phyloP scores from a whole-genome alignment of 1,140 invertebrate species.

The Drosophila athabasca region DNA sequence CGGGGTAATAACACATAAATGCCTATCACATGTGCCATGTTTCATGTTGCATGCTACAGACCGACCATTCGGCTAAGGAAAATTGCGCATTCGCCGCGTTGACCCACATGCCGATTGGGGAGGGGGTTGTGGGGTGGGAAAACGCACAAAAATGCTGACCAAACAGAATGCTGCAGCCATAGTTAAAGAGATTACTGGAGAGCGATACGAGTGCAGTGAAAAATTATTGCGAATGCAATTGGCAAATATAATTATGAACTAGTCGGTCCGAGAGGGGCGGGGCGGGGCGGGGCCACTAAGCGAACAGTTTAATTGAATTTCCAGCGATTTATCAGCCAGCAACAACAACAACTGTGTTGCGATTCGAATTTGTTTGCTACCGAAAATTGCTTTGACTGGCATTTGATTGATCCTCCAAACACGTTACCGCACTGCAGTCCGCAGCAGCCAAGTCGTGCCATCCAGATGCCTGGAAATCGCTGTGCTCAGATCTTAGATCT shows the following conservation, averaged over 20 bases:
- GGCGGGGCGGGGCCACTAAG: slow-evolving; percentile 8
- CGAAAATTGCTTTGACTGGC: slow-evolving; percentile 48
- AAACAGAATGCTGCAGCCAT: too few species aligned
- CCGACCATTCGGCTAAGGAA: slow-evolving; percentile 45
- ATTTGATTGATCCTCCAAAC: slow-evolving; percentile 60
- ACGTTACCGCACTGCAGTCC: slow-evolving; percentile 9
- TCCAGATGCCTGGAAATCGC: slow-evolving; percentile 40
- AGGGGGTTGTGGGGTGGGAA: not conserved
- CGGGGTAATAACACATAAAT: slow-evolving; percentile 65
- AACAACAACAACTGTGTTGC: not conserved
- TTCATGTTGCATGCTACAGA: slow-evolving; percentile 27
- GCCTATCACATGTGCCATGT: slow-evolving; percentile 70
- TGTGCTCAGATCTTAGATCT: slow-evolving; percentile 33
- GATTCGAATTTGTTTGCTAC: slow-evolving; percentile 38
- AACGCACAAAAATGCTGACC: slow-evolving; percentile 52
- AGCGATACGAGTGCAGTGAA: not conserved
- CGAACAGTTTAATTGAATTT: slow-evolving; percentile 57
- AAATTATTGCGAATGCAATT: slow-evolving; percentile 65
- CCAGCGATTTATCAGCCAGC: slow-evolving; percentile 36
- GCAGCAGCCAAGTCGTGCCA: slow-evolving; percentile 14
- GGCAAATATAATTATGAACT: slow-evolving; percentile 68
- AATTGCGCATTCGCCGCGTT: slow-evolving; percentile 67
- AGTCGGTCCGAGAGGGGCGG: slow-evolving; percentile 8
- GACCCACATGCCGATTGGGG: slow-evolving; percentile 30
- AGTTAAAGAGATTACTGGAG: not conserved